These are phyloP conservation scores for Hesperia comma DNA, from an alignment of 2,888 invertebrate genomes.

Conservation along the genomic window DNA sequence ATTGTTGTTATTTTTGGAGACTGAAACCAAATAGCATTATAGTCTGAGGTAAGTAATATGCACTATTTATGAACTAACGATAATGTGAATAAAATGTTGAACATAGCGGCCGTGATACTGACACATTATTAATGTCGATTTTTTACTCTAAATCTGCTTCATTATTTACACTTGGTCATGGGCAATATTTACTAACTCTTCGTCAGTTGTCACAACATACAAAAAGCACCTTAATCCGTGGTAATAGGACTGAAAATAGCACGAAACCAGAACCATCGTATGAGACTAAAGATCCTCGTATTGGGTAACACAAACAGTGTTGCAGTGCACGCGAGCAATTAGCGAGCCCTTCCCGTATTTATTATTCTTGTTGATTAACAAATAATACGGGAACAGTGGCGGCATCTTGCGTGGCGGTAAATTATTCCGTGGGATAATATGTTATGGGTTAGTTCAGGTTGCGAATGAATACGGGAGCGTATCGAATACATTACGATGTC, in stretches of 20 bases:
- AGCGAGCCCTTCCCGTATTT: conserved; percentile 38
- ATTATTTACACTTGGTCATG: no score
- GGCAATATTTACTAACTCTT: not conserved
- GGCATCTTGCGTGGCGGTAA: conserved; percentile 15
- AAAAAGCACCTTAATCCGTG: no score
- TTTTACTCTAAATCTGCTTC: no score
- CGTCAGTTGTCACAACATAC: not conserved
- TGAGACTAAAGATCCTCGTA: not conserved
- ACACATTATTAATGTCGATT: no score
- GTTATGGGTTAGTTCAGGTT: not conserved
- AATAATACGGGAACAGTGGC: conserved; percentile 38
- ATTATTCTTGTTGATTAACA: conserved; percentile 44
- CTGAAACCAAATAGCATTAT: no score
- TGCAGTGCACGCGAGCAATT: conserved; percentile 15
- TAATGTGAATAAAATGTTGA: no score
- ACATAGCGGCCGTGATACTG: no score
- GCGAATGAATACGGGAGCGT: not conserved
- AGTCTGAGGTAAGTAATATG: no score
- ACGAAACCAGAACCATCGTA: not conserved
- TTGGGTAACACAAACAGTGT: conserved; percentile 12
- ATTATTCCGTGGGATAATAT: conserved; percentile 20
- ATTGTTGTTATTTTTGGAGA: no score
- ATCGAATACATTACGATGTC: no score
- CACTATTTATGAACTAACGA: no score
- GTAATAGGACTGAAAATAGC: not conserved